Evolutionary conservation across 1,140 invertebrate species (phyloP).

Genomic region (Stegodyphus dumicola): DNA sequence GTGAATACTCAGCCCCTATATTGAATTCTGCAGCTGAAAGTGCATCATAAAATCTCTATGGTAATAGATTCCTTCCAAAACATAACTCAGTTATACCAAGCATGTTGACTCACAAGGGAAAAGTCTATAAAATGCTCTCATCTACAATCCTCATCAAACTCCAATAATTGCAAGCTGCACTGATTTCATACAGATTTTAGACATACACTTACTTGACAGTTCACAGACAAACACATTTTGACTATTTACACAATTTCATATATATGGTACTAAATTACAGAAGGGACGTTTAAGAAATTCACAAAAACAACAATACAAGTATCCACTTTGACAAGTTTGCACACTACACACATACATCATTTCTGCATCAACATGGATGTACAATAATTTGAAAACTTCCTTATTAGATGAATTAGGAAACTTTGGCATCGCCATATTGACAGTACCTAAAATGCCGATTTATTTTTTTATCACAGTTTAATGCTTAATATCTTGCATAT

Average conservation of each 20-base stretch:
- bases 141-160: background rate
- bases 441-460: constrained; percentile 47
- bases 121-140: too few relatives aligned
- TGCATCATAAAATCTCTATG: constrained; percentile 1
- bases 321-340: constrained; percentile 60
- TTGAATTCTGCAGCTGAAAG: constrained; percentile 2
- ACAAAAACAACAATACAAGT: constrained; percentile 37
- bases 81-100: too few relatives aligned
- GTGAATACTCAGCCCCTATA: constrained; percentile 29
- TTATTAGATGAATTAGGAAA: constrained; percentile 52
- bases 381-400: constrained; percentile 52
- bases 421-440: constrained; percentile 57
- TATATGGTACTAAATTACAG: constrained; percentile 20
- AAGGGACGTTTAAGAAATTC: constrained; percentile 49
- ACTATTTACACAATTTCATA: constrained; percentile 55
- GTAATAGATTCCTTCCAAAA: background rate
- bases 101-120: background rate
- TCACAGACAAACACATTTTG: constrained; percentile 52
- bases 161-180: constrained; percentile 36
- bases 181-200: constrained; percentile 39
- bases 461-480: constrained; percentile 55
- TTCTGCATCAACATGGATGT: constrained; percentile 55
- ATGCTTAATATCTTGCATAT: constrained; percentile 42
- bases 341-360: constrained; percentile 50
- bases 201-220: constrained; percentile 37